A percentile compares a stretch with the other conserved stretches of the same genome.
Conservation (phyloP, 2,888 invertebrate species). For the Dynastes grantii region DNA sequence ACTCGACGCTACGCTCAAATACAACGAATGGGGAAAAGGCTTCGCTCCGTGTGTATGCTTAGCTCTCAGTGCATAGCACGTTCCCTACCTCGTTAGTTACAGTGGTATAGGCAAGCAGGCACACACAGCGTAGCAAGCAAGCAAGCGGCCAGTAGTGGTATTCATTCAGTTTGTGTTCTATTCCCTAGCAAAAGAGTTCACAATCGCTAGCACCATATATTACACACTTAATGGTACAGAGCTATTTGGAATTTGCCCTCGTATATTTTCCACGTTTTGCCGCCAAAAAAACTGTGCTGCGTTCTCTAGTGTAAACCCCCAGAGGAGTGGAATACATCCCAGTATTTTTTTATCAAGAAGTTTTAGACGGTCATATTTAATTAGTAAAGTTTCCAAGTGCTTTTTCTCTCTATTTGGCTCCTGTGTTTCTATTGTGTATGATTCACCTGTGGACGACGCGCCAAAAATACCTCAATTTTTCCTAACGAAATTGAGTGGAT, state of each 20-base stretch:
- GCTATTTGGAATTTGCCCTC: not conserved
- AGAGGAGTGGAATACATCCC: not conserved
- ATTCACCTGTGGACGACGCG: not conserved
- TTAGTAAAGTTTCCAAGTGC: not conserved
- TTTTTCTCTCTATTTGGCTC: not conserved
- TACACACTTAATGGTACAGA: not conserved
- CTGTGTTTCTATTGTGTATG: slow-evolving; percentile 10
- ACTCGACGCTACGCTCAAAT: slow-evolving; percentile 27
- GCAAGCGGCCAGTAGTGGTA: not conserved
- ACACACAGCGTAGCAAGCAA: not conserved
- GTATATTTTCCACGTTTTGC: not conserved
- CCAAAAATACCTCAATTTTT: not conserved
- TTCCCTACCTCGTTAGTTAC: slow-evolving; percentile 34
- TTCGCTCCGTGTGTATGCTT: slow-evolving; percentile 16
- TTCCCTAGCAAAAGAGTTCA: slow-evolving; percentile 20
- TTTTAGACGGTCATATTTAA: not conserved
- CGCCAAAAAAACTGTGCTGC: not conserved
- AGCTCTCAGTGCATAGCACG: slow-evolving; percentile 8
- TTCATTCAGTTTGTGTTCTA: slow-evolving; percentile 31
- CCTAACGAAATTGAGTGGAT: not conserved
- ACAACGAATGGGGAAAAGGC: slow-evolving; percentile 15
- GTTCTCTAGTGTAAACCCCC: not conserved
- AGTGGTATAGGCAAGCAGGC: slow-evolving; percentile 23
- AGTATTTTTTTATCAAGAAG: not conserved
- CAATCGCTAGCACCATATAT: not conserved